Conservation (phyloP, 2,888 invertebrate genomes). For the Kryphioiulus occultus region DNA sequence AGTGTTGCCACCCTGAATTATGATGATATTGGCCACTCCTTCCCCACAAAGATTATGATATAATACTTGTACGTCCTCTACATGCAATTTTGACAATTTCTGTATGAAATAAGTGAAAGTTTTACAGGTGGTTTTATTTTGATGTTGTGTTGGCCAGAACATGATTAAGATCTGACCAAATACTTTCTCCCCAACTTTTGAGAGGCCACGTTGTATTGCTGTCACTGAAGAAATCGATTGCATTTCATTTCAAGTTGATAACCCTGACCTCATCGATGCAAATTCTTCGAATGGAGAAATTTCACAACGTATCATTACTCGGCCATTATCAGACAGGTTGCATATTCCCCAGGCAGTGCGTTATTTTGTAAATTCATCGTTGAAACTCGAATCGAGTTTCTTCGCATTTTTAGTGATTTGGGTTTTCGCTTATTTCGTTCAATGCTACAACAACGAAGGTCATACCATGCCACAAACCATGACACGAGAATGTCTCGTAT, state of each 20-base stretch:
- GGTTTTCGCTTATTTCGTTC: background rate
- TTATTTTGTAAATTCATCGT: slow-evolving; percentile 4
- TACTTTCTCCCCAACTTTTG: background rate
- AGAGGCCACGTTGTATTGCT: background rate
- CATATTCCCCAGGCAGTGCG: background rate
- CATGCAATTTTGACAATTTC: no score
- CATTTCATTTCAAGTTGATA: background rate
- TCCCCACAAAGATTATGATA: no score
- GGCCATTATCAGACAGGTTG: background rate
- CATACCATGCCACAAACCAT: background rate
- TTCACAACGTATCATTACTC: background rate
- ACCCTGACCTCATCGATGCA: slow-evolving; percentile 7
- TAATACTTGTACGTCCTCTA: no score
- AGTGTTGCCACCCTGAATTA: no score
- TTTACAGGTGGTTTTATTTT: no score
- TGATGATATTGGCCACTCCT: no score
- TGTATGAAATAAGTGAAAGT: no score
- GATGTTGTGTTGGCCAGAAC: no score
- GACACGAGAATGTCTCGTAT: background rate
- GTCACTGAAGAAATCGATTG: background rate
- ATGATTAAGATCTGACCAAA: no score
- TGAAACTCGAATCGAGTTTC: background rate
- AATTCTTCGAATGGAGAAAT: background rate
- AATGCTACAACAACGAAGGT: background rate
- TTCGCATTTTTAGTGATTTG: background rate